These are phyloP conservation scores for Acanthosepion pharaonis DNA, from an alignment of 2,888 invertebrate genomes.

Conservation along the genomic window DNA sequence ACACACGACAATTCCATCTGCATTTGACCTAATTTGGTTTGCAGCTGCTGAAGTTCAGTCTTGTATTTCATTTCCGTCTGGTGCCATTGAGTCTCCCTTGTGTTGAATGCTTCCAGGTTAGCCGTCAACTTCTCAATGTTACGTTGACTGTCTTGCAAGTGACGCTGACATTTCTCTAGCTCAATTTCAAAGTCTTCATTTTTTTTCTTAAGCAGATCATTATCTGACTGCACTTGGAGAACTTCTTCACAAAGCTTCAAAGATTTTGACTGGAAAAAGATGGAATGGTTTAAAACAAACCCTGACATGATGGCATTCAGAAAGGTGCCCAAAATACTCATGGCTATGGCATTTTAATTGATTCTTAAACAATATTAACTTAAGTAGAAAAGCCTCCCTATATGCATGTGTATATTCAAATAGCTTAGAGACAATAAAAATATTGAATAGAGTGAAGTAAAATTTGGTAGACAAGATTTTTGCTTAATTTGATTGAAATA, in stretches of 20 bases:
- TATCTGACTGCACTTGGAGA: not conserved
- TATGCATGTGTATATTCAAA: no score
- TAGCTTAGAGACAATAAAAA: no score
- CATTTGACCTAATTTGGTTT: not conserved
- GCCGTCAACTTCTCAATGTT: constrained; percentile 24
- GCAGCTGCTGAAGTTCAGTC: not conserved
- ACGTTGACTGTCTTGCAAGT: not conserved
- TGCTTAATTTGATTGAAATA: no score
- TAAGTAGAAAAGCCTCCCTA: no score
- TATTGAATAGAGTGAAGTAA: no score
- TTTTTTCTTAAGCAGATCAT: constrained; percentile 40
- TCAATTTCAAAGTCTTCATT: constrained; percentile 40
- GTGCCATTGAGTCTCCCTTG: constrained; percentile 36
- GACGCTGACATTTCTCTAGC: constrained; percentile 25
- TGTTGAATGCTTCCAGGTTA: not conserved
- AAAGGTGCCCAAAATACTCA: no score
- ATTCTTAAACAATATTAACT: no score
- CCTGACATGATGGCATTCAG: not conserved
- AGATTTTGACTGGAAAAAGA: constrained; percentile 39
- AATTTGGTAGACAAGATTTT: no score
- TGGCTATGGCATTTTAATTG: no score
- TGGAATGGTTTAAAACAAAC: not conserved
- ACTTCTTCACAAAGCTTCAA: constrained; percentile 10
- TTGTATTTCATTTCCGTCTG: constrained; percentile 36
- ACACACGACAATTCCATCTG: constrained; percentile 17